phyloP scores from a whole-genome alignment of 2,797 vertebrate species.

The Emys orbicularis region DNA sequence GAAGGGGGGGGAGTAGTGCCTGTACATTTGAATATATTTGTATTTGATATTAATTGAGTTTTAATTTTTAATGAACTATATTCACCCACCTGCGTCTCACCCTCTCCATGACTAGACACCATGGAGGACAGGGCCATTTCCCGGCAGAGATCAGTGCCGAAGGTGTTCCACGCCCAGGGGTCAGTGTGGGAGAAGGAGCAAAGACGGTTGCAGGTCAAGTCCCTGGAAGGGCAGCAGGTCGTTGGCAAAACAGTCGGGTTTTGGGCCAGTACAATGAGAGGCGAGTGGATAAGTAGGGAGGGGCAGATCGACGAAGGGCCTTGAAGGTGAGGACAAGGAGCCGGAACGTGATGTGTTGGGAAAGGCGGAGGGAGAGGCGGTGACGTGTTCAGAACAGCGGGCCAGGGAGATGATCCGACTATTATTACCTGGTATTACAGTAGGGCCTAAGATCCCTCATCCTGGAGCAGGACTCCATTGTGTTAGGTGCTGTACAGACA shows the following conservation, averaged over 20 bases:
- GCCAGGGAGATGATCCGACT: background rate
- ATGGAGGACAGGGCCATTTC: too few species aligned
- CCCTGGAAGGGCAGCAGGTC: background rate
- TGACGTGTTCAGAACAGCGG: background rate
- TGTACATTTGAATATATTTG: background rate
- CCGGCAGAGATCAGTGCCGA: too few species aligned
- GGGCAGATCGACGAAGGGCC: background rate
- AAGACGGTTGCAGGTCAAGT: background rate
- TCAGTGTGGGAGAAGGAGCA: background rate
- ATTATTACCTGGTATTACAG: background rate
- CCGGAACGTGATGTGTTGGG: too few species aligned
- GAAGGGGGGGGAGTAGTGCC: background rate
- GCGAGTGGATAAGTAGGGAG: background rate
- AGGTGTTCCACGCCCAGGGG: too few species aligned
- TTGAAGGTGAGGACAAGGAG: background rate
- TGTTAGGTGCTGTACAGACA: background rate
- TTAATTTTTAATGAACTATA: background rate
- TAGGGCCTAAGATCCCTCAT: background rate
- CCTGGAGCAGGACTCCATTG: background rate
- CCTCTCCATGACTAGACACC: background rate
- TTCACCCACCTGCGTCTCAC: background rate
- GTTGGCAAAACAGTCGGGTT: background rate
- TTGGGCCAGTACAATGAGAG: background rate
- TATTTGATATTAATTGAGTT: background rate
- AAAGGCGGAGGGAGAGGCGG: too few species aligned